A percentile compares a stretch with the other conserved stretches of the same genome.
Conservation (phyloP, 2,888 invertebrate species). For the Melieria picta region DNA sequence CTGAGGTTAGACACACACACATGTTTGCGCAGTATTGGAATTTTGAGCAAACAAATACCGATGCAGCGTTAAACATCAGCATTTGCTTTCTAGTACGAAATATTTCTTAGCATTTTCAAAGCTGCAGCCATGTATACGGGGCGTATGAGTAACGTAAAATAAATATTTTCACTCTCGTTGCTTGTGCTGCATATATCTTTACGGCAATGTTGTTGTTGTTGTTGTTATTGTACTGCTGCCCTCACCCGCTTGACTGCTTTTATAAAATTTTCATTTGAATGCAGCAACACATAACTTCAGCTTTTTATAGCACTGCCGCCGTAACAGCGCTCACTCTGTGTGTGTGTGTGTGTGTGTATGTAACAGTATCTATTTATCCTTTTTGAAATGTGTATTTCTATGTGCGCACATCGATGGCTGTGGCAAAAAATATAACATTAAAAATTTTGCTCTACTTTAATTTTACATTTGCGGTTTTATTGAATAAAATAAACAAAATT, state of each 20-base stretch:
- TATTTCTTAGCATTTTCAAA: too few species aligned
- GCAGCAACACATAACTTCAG: slow-evolving; percentile 30
- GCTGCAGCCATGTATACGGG: neutral
- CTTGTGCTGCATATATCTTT: slow-evolving; percentile 3
- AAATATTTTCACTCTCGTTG: slow-evolving; percentile 31
- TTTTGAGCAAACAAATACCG: slow-evolving; percentile 28
- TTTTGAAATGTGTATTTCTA: neutral
- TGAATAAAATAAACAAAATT: too few species aligned
- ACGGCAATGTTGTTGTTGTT: slow-evolving; percentile 6
- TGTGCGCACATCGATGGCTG: slow-evolving; percentile 5
- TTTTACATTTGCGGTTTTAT: too few species aligned
- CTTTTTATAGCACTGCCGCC: slow-evolving; percentile 19
- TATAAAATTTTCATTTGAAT: slow-evolving; percentile 25
- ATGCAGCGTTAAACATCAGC: slow-evolving; percentile 29
- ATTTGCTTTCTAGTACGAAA: slow-evolving; percentile 19
- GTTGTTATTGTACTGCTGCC: neutral
- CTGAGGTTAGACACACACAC: too few species aligned
- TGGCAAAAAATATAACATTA: slow-evolving; percentile 22
- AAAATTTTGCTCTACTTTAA: neutral
- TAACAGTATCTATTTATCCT: neutral
- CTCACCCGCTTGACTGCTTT: neutral
- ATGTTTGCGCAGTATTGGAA: slow-evolving; percentile 11
- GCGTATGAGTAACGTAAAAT: slow-evolving; percentile 25
- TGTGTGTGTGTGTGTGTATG: slow-evolving; percentile 17
- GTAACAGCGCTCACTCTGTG: slow-evolving; percentile 8